Base-by-base conservation (phyloP, 2,888 invertebrate species). In the Phalera bucephala region DNA sequence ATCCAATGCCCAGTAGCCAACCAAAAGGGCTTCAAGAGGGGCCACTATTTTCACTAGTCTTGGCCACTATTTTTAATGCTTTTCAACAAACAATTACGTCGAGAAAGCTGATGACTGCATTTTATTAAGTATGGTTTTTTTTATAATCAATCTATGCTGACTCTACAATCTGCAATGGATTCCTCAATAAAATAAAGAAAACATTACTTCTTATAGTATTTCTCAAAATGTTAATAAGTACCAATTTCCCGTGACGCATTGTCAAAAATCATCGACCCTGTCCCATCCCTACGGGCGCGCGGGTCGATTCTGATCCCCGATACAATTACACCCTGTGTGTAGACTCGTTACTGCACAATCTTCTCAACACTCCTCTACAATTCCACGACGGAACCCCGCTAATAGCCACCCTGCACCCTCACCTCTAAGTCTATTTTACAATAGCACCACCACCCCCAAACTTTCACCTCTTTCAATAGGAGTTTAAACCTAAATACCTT, bases 381-480 rank as follows among this genome's bases (percentile, higher is more conserved):
- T 52, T 41, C 51, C 33, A 12, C 11, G 22, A 11, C 20, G 42
- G 11, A 22, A 4, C 10, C 52, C 61, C 39, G 22, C 64, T 9
- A 78, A 79, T 72, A 62, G 41, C 50, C 3, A 68, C 75, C 64
- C 48, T 81, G 58, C 42, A 7, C 3, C 30, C 9, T 22, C 4
- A 17, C n/a, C 7, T 33, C 59, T 84, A 60, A 64, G 72, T 52
- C 42, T 46, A 70, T 36, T 64, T 64, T 72, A 17, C 40, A 37
- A 31, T 29, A 52, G 51, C 65, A 45, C 25, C 34, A 38, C 36
- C 52, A 51, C 54, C 59, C 77, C 77, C 63, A 79, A 86, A 89
- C 86, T 88, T 89, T 88, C 88, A 88, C 87, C 87, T 87, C 88
- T 87, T 87, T 85, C 88, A 82, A 87, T 87, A 81, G 81, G 79